Evolutionary conservation across 2,888 invertebrate species (phyloP).

Genomic region (Scaptomyza reducta): DNA sequence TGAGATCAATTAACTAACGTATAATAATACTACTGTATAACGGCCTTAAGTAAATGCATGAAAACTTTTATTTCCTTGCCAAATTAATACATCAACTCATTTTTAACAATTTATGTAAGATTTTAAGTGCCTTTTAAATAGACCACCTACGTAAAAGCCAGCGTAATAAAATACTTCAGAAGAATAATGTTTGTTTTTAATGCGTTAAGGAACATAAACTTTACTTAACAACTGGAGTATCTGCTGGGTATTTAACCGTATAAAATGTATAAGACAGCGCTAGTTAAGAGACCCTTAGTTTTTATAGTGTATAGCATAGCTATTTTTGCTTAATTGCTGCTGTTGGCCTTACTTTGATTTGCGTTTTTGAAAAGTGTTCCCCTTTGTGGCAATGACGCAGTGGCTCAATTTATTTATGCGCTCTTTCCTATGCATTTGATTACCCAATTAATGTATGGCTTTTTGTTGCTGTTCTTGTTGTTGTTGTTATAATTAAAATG

Average conservation of each 20-base stretch:
- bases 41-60: too few relatives aligned
- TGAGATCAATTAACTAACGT: too few relatives aligned
- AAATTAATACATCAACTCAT: too few relatives aligned
- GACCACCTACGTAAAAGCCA: neutral
- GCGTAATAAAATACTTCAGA: neutral
- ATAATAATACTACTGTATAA: too few relatives aligned
- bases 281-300: conserved; percentile 6
- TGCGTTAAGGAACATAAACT: neutral
- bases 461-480: conserved; percentile 9
- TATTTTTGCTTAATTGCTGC: conserved; percentile 40
- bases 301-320: conserved; percentile 13
- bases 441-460: conserved; percentile 62
- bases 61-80: neutral
- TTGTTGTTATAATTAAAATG: conserved; percentile 15
- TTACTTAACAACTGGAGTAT: neutral
- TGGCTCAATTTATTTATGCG: conserved; percentile 55
- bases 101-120: neutral
- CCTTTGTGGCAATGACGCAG: conserved; percentile 23
- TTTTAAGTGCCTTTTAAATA: neutral
- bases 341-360: conserved; percentile 38
- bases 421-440: conserved; percentile 50
- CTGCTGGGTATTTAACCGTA: neutral
- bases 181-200: neutral
- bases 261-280: neutral
- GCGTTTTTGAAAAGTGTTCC: conserved; percentile 7